Base-by-base conservation (phyloP, 2,888 invertebrate genomes). In the Himalopsyche anomala region DNA sequence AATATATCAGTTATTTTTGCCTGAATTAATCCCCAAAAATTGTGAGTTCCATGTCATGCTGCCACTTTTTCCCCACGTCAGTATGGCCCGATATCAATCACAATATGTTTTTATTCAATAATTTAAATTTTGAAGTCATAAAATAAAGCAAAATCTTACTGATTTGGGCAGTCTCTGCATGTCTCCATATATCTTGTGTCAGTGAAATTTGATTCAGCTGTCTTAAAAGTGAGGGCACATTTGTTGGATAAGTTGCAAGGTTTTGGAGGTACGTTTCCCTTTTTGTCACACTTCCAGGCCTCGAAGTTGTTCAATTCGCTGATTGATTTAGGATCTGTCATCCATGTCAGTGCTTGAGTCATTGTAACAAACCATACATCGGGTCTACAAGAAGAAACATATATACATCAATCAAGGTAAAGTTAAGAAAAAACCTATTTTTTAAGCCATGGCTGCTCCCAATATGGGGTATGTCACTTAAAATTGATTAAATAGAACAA, bases 341-440 rank as follows among this genome's bases (percentile, higher is more conserved):
- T 96, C 96, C 97, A 98, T 69, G 97, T 96, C 86, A 98, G 91
- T n/a, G 96, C 96, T 93, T 98, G 97, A 0, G 98, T 97, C 51
- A 95, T 94, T 5, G 98, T 97, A 51, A 98, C 96, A 90, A 97
- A 96, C 94, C 96, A 97, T 11, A 98, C 97, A 91, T 98, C 97
- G 83, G 96, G 94, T 89, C 98, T 98, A 92, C 62, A 92, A 92
- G 11, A 69, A 36, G n/a, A 54, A 19, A 28, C n/a, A n/a, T 28
- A 28, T 0, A 28, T 11, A 81, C 51, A 51, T 51, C 3, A 51
- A 51, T 51, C 51, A 51, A 2, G 51, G 15, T 28, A 11, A 9
- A 45, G 1, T 11, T 9, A 11, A 11, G 28, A 28, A 28, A 28
- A 28, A 28, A 28, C 28, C 28, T 28, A 28, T 28, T 28, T 28